A percentile compares a stretch with the other conserved stretches of the same genome.
Evolutionary conservation across 2,888 invertebrate species (phyloP).

Genomic region (Hetaerina titia): DNA sequence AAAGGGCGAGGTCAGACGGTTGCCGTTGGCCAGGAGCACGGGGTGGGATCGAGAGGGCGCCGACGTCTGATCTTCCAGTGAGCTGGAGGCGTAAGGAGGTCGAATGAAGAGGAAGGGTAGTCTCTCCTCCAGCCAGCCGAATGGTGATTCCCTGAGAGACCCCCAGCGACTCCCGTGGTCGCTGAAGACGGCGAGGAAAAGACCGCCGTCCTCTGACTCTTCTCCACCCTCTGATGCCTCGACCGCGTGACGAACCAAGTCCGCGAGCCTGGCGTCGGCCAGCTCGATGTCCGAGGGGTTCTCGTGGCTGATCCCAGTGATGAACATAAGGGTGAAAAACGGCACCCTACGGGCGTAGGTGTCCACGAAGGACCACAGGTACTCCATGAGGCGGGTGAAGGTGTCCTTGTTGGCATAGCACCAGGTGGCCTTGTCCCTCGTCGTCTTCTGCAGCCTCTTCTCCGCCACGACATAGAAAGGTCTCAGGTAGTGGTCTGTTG

Average conservation of each 20-base stretch:
- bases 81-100: constrained; percentile 84
- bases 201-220: constrained; percentile 70
- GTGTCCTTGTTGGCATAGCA: constrained; percentile 74
- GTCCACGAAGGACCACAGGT: constrained; percentile 72
- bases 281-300: constrained; percentile 74
- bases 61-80: constrained; percentile 81
- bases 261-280: constrained; percentile 74
- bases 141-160: constrained; percentile 75
- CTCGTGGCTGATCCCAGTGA: constrained; percentile 76
- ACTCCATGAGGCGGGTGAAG: constrained; percentile 74
- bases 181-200: constrained; percentile 74
- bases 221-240: constrained; percentile 69
- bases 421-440: constrained; percentile 69
- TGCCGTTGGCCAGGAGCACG: neutral
- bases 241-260: constrained; percentile 72
- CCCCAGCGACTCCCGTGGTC: constrained; percentile 77
- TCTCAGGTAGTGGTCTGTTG: constrained; percentile 76
- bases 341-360: constrained; percentile 72
- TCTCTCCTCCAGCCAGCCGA: constrained; percentile 77
- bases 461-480: constrained; percentile 74
- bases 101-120: constrained; percentile 75
- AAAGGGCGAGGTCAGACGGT: constrained; percentile 73
- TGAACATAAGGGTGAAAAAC: constrained; percentile 75
- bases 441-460: constrained; percentile 67
- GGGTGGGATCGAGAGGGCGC: constrained; percentile 72